Evolutionary conservation across 2,797 vertebrate genomes (phyloP).

Genomic region (Vespertilio murinus): DNA sequence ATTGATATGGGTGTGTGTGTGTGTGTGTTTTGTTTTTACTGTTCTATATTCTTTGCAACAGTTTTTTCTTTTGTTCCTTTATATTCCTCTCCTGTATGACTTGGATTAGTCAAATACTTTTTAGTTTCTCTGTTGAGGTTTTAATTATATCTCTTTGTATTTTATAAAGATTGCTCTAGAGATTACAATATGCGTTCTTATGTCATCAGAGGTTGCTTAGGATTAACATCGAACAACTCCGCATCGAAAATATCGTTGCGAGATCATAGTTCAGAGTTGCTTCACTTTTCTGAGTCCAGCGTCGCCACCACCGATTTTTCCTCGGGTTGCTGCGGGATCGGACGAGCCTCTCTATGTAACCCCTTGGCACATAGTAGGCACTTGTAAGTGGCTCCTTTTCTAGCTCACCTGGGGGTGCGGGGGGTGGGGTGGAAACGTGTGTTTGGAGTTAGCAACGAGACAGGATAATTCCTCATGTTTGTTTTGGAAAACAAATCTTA

Average conservation of each 20-base stretch:
- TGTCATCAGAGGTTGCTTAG: not conserved
- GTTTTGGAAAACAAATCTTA: conserved; percentile 65
- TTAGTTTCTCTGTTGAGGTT: not conserved
- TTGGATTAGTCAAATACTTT: not conserved
- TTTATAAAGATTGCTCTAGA: not conserved
- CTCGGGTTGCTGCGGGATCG: not conserved
- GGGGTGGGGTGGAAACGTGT: not conserved
- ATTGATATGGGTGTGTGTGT: not conserved
- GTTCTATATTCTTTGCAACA: not conserved
- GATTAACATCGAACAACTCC: not conserved
- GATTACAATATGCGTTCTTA: not conserved
- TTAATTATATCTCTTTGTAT: not conserved
- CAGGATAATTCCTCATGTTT: conserved; percentile 29
- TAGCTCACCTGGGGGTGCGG: not conserved
- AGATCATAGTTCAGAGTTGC: not conserved
- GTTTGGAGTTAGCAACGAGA: conserved; percentile 16
- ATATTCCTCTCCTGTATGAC: not conserved
- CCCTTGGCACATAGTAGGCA: not conserved
- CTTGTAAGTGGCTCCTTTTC: not conserved
- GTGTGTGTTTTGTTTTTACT: not conserved
- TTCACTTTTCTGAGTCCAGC: not conserved
- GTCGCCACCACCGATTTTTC: not conserved
- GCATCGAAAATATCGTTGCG: not conserved
- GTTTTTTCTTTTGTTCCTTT: not conserved
- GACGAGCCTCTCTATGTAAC: not conserved